Percentiles rank a stretch among this genome's conserved stretches.
These are phyloP conservation scores for fruit fly (Drosophila melanogaster) DNA, from an alignment of 1,140 invertebrate species.

Conservation along the genomic window DNA sequence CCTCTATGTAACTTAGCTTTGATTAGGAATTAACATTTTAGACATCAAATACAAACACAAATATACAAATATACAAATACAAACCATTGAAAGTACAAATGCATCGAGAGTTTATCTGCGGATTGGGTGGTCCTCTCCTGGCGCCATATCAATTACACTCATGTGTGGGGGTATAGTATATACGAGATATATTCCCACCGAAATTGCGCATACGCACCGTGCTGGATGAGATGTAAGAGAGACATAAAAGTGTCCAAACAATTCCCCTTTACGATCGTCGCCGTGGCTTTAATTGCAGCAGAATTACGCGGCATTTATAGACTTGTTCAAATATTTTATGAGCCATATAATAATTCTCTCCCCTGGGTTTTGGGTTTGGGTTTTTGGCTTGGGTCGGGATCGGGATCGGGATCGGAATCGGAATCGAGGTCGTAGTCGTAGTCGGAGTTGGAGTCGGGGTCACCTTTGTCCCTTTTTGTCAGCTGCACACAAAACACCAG, in stretches of 20 bases:
- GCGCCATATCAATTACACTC: constrained; percentile 61
- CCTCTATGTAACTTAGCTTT: constrained; percentile 11
- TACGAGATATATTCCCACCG: constrained; percentile 43
- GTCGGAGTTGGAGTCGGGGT: background rate
- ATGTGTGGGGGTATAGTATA: too few species aligned
- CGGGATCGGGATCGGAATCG: background rate
- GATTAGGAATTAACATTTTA: constrained; percentile 15
- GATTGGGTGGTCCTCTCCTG: constrained; percentile 1
- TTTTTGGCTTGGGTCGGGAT: background rate
- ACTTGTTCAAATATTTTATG: constrained; percentile 81
- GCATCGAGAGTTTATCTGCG: background rate
- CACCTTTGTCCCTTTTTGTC: constrained; percentile 39
- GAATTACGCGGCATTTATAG: constrained; percentile 78
- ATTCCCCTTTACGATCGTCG: constrained; percentile 38
- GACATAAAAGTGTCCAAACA: constrained; percentile 48
- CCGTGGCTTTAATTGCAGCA: constrained; percentile 60
- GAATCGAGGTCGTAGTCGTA: too few species aligned
- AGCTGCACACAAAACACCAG: constrained; percentile 13
- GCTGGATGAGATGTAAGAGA: background rate
- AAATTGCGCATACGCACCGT: constrained; percentile 59
- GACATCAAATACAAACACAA: constrained; percentile 20
- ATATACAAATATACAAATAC: constrained; percentile 15
- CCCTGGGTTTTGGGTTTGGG: constrained; percentile 2
- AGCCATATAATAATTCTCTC: constrained; percentile 75
- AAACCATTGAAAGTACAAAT: constrained; percentile 20